These are phyloP conservation scores for Anguilla rostrata DNA, from an alignment of 2,113 vertebrate species.

Conservation along the genomic window DNA sequence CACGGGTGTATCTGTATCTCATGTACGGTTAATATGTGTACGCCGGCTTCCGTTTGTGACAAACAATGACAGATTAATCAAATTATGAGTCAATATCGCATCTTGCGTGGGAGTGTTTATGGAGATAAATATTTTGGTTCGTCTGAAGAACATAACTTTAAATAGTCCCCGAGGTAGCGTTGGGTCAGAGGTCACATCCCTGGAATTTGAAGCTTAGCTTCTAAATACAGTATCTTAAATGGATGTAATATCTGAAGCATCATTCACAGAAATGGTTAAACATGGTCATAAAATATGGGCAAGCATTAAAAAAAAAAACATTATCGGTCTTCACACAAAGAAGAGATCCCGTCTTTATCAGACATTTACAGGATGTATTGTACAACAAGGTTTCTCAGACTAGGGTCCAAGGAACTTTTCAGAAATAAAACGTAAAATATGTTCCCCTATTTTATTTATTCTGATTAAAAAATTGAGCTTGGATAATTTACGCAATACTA, in stretches of 20 bases:
- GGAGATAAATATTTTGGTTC: conserved; percentile 4
- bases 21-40: not conserved
- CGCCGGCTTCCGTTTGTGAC: not conserved
- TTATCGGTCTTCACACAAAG: not conserved
- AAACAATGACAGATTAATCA: conserved; percentile 8
- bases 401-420: no score
- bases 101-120: not conserved
- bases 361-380: not conserved
- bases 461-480: no score
- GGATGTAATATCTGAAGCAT: no score
- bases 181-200: not conserved
- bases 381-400: no score
- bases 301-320: not conserved
- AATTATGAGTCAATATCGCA: conserved; percentile 17
- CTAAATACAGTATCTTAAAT: not conserved
- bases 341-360: not conserved
- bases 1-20: conserved; percentile 10
- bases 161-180: not conserved
- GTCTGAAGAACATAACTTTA: not conserved
- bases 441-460: no score
- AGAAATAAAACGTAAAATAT: no score
- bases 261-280: no score
- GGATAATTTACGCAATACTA: no score
- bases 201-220: not conserved
- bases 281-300: no score